Base-by-base conservation (phyloP, 2,888 invertebrate genomes). In the Sphaerophoria rueppellii region DNA sequence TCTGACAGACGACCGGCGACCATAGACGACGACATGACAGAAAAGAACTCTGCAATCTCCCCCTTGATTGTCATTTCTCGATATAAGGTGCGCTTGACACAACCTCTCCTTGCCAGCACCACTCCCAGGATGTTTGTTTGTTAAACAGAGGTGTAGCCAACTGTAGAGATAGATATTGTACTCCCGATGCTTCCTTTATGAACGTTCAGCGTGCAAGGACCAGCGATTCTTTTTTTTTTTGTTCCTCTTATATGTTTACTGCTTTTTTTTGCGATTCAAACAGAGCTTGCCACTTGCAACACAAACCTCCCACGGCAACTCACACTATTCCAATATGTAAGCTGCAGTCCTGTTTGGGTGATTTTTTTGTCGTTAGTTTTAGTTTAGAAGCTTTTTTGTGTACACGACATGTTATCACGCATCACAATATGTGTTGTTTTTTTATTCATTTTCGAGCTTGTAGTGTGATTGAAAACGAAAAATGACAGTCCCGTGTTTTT, bases 341-440 rank as follows among this genome's bases (percentile, higher is more conserved):
- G 69, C 77, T 77, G 48, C 32, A 57, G 75, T 50, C 37, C 9
- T 71, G 70, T 55, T 24, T 70, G 55, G 67, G 67, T 48, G 54
- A 50, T 69, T 71, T 60, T 43, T 46, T 34, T 32, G 24, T 43
- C 16, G 5, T 37, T 11, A 2, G 24, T 60, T 58, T n/a, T 32
- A 61, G 32, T 69, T 40, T 40, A 35, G 16, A 63, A 60, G 32
- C 69, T 82, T 24, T 1, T 58, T 76, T 80, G 75, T 83, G 83
- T 83, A 76, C 75, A 75, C 73, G 80, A 85, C 81, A 76, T 75
- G 72, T 81, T 85, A 70, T 76, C 67, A 85, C 76, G 69, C 76
- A 61, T 73, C 80, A 81, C 75, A 52, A 52, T 43, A 61, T 81
- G 71, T 61, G 52, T 70, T 75, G 61, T 52, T 40, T 32, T 60